These are phyloP conservation scores for Lepetodrilus schrolli DNA, from an alignment of 2,888 invertebrate genomes.

Conservation along the genomic window DNA sequence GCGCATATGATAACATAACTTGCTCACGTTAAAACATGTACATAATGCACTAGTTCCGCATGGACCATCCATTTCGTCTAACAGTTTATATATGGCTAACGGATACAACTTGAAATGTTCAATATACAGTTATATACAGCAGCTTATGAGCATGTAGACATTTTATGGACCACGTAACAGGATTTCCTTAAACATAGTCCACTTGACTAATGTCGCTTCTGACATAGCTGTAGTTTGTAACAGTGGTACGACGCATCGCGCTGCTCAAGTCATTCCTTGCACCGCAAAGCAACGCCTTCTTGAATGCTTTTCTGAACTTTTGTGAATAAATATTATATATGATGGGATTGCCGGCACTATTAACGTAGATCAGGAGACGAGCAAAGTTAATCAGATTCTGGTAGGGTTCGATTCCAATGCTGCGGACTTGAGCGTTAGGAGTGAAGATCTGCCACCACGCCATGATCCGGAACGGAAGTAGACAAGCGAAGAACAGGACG, in stretches of 20 bases:
- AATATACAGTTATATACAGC: too few species aligned
- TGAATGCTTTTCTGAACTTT: conserved; percentile 83
- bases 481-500: conserved; percentile 90
- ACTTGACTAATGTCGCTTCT: conserved; percentile 7
- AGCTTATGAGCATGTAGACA: too few species aligned
- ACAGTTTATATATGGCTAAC: too few species aligned
- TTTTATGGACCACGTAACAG: too few species aligned
- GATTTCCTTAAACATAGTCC: conserved; percentile 14
- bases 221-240: conserved; percentile 31
- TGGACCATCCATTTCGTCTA: too few species aligned
- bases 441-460: conserved; percentile 90
- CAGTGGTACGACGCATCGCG: neutral
- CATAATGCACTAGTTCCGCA: too few species aligned
- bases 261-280: neutral
- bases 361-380: conserved; percentile 86
- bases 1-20: too few species aligned
- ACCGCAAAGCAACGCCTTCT: conserved; percentile 36
- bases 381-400: conserved; percentile 90
- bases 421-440: conserved; percentile 81
- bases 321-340: conserved; percentile 93
- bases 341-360: conserved; percentile 93
- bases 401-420: conserved; percentile 87
- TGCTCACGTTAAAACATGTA: too few species aligned
- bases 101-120: too few species aligned
- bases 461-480: conserved; percentile 90